phyloP scores from a whole-genome alignment of 2,113 vertebrate species.

The Pomatorhinus ruficollis region DNA sequence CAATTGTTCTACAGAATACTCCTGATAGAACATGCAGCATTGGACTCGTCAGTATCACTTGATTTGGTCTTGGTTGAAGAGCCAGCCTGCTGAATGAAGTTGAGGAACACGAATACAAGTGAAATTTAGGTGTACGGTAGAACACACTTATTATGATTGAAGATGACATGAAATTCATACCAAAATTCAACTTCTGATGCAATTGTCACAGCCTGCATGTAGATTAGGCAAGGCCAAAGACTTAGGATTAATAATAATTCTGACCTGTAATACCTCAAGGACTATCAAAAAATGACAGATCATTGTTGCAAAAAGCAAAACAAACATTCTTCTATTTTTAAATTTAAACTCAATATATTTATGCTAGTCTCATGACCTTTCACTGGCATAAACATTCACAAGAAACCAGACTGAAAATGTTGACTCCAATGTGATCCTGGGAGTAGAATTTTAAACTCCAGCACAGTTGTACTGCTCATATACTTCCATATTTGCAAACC shows the following conservation, averaged over 20 bases:
- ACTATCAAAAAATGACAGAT: not conserved
- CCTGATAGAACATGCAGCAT: not conserved
- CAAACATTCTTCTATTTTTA: not conserved
- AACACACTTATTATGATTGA: not conserved
- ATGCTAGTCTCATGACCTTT: not conserved
- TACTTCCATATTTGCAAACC: not conserved
- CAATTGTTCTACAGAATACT: not conserved
- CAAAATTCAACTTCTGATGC: not conserved
- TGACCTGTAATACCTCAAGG: not conserved
- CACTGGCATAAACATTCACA: not conserved
- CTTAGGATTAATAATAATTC: not conserved
- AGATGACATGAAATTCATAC: not conserved
- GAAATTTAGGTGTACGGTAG: not conserved
- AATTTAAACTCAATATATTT: not conserved
- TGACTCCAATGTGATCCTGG: not conserved
- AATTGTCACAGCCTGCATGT: not conserved
- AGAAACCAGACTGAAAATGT: not conserved
- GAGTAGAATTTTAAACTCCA: not conserved
- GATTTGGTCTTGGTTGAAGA: not conserved
- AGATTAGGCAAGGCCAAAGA: not conserved
- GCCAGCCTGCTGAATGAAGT: not conserved
- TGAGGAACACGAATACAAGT: not conserved
- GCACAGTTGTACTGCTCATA: not conserved
- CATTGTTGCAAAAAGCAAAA: not conserved
- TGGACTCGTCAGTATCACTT: not conserved